Percentiles rank a stretch among this genome's conserved stretches.
These are phyloP conservation scores for Herminia tarsipennalis DNA, from an alignment of 2,888 invertebrate species.

Conservation along the genomic window DNA sequence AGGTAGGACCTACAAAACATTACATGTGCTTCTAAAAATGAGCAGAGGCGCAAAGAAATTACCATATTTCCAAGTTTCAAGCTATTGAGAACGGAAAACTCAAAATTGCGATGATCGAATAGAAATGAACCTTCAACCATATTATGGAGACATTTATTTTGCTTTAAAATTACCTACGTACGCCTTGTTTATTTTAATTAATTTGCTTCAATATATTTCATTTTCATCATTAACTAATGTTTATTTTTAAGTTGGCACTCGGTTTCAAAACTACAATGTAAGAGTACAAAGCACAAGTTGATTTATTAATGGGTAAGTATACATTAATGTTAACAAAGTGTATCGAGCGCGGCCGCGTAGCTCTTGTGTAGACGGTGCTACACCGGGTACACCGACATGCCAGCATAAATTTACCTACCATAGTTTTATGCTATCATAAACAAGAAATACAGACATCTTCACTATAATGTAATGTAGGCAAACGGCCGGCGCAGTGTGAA, in stretches of 20 bases:
- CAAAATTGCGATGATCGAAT: no score
- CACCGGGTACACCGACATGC: slow-evolving; percentile 63
- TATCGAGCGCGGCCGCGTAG: slow-evolving; percentile 49
- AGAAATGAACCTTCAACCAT: no score
- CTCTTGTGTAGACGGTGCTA: slow-evolving; percentile 54
- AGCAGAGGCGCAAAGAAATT: no score
- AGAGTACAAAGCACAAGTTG: slow-evolving; percentile 32
- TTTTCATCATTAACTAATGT: background rate
- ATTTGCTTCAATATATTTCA: no score
- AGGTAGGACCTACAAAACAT: no score
- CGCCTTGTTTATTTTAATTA: no score
- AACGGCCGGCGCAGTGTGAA: slow-evolving; percentile 57
- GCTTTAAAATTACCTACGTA: no score
- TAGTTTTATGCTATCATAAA: slow-evolving; percentile 79
- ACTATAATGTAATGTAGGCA: slow-evolving; percentile 70
- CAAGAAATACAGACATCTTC: slow-evolving; percentile 77
- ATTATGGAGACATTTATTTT: no score
- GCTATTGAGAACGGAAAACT: no score
- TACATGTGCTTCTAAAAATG: no score
- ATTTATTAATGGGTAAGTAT: slow-evolving; percentile 40
- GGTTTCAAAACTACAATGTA: slow-evolving; percentile 36
- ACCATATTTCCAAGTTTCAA: no score
- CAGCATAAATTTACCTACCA: slow-evolving; percentile 72
- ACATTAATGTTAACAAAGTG: slow-evolving; percentile 50
- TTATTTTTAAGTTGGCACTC: no score